Percentiles rank a stretch among this genome's conserved stretches.
phyloP scores from a whole-genome alignment of 2,888 invertebrate genomes.

The Pheosia gnoma region DNA sequence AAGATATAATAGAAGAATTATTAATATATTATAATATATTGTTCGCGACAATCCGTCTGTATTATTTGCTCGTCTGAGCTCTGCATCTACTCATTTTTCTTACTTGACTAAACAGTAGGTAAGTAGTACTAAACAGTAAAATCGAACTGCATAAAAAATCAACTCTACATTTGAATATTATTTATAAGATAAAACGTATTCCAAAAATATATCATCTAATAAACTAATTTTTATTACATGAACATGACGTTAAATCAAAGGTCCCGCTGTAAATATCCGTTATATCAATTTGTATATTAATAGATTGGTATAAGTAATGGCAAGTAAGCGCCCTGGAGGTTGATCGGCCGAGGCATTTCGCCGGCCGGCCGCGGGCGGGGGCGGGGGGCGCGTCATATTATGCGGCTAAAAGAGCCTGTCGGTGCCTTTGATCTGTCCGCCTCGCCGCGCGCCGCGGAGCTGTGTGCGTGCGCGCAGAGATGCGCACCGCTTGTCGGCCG shows the following conservation, averaged over 20 bases:
- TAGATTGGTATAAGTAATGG: conserved; percentile 82
- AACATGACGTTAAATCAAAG: conserved; percentile 54
- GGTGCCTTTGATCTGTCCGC: conserved; percentile 81
- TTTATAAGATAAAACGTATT: conserved; percentile 12
- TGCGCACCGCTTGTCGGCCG: conserved; percentile 79
- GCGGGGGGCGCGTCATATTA: conserved; percentile 82
- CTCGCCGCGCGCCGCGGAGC: conserved; percentile 59
- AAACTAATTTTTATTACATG: conserved; percentile 43
- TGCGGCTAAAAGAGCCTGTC: conserved; percentile 84
- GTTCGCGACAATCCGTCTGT: too few species aligned
- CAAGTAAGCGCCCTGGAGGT: conserved; percentile 77
- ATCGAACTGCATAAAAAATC: not conserved
- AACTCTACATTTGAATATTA: not conserved
- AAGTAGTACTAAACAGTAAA: too few species aligned
- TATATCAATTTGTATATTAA: conserved; percentile 82
- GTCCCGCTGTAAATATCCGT: conserved; percentile 63
- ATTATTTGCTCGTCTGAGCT: too few species aligned
- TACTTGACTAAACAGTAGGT: too few species aligned
- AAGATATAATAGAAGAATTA: too few species aligned
- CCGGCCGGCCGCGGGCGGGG: conserved; percentile 71
- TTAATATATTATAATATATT: too few species aligned
- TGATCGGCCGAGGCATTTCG: conserved; percentile 67
- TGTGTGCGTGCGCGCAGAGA: conserved; percentile 62
- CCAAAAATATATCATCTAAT: conserved; percentile 23
- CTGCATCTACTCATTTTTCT: too few species aligned